Evolutionary conservation across 2,888 invertebrate species (phyloP).

Genomic region (Cacoxenus indagator): DNA sequence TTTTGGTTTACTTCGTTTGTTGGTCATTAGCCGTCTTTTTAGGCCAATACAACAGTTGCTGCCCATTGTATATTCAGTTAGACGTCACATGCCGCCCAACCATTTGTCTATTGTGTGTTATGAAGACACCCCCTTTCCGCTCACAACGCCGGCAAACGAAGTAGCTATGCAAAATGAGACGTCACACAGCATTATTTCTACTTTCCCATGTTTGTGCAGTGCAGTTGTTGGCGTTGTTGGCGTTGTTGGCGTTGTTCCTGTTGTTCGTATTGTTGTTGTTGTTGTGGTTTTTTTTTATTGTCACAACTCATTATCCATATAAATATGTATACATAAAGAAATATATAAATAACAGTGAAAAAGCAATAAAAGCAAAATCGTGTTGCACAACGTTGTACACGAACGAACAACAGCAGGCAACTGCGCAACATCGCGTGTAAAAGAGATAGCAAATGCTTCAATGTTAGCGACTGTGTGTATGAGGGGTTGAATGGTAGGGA

Average conservation of each 20-base stretch:
- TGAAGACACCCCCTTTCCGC: not conserved
- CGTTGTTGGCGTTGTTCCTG: not conserved
- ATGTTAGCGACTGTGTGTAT: not conserved
- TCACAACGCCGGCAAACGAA: not conserved
- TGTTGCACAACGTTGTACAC: not conserved
- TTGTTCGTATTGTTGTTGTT: not conserved
- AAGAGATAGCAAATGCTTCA: not conserved
- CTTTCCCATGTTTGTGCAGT: conserved; percentile 12
- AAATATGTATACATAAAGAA: not conserved
- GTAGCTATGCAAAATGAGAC: conserved; percentile 5
- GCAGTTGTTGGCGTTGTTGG: not conserved
- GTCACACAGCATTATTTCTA: conserved; percentile 23
- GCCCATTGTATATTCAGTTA: too few relatives aligned
- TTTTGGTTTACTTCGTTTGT: too few relatives aligned
- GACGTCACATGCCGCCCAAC: too few relatives aligned
- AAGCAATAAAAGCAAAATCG: not conserved
- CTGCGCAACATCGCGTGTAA: not conserved
- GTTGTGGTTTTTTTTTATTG: not conserved
- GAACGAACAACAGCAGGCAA: not conserved
- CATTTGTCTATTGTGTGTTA: too few relatives aligned
- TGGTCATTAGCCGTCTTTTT: too few relatives aligned
- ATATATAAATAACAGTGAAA: not conserved
- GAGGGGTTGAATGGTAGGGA: too few relatives aligned
- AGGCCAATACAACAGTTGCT: too few relatives aligned
- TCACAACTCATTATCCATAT: not conserved